Conservation (phyloP, 2,797 vertebrate species). For the Coreius guichenoti region DNA sequence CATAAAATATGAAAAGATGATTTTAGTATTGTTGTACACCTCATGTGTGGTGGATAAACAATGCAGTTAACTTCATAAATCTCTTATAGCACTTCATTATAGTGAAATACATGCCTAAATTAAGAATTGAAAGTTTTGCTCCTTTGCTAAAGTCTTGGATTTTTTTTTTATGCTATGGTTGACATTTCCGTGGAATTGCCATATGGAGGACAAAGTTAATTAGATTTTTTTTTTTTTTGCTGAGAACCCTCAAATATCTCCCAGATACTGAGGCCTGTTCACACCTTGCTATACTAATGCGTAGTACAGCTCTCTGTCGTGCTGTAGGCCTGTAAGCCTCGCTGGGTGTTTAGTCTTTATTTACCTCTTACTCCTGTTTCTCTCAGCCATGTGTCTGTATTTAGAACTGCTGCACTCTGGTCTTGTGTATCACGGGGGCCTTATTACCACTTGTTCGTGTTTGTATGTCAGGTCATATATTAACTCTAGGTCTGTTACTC, state of each 20-base stretch:
- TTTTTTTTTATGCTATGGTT: neutral
- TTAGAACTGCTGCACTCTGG: conserved; percentile 38
- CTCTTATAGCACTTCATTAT: neutral
- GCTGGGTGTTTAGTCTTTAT: conserved; percentile 21
- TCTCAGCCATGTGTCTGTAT: conserved; percentile 23
- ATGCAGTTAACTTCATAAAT: neutral
- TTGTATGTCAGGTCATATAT: conserved; percentile 37
- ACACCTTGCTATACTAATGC: neutral
- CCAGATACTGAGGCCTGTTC: neutral
- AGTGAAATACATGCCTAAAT: neutral
- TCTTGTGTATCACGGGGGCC: conserved; percentile 31
- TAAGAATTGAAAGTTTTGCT: neutral
- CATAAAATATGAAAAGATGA: neutral
- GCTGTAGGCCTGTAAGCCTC: neutral
- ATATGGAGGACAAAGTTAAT: neutral
- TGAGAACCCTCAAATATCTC: neutral
- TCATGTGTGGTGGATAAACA: neutral
- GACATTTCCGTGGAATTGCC: neutral
- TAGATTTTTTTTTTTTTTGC: neutral
- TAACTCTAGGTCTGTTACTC: conserved; percentile 25
- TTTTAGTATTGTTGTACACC: neutral
- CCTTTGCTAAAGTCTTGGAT: neutral
- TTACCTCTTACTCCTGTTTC: conserved; percentile 22
- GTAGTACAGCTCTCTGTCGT: conserved; percentile 11
- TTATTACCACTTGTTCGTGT: conserved; percentile 32